Evolutionary conservation across 2,113 vertebrate genomes (phyloP), one percentile per base, ranked within the genome.

Genomic region (Strix uralensis): DNA sequence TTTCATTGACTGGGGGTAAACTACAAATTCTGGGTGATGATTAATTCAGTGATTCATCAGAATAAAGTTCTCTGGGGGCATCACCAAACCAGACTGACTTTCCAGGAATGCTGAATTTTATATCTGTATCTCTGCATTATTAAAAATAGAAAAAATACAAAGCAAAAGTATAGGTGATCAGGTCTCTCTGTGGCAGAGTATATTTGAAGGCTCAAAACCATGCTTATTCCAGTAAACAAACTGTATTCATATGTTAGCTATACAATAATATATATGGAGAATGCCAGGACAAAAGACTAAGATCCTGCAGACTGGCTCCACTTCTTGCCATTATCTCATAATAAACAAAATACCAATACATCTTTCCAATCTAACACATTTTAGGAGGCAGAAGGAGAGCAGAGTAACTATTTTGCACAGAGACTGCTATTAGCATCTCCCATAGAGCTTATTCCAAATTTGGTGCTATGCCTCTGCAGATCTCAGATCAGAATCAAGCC

Each of bases 401-500:
- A 77, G 36, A 59, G 36, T 78, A 93, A 93, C 70, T 96, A 30
- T 70, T 89, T 93, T 93, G 82, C 88, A 91, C 66, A 80, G 44
- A 79, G 46, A 54, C 42, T 88, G 74, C 74, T 96, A 90, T 96
- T 94, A 95, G 85, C 59, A 93, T 90, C 82, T 96, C 72, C 15
- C 25, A 49, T 82, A 95, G 42, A 61, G 22, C 62, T 92, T 87
- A 78, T 90, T 94, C 94, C 74, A 90, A 77, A 92, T 96, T 65
- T 93, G 67, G 46, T 96, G 77, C 63, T 88, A 30, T 73, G 89
- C 30, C 47, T 82, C 58, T 91, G 88, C 63, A 88, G 73, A 88
- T 81, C 86, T 89, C 69, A 89, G 81, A 95, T 81, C 86, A 82
- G 93, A 92, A 96, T 87, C 87, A 92, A 93, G 91, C 91, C 88